Evolutionary conservation across 2,113 vertebrate genomes (phyloP), one percentile per base, ranked within the genome.

Genomic region (Tragelaphus scriptus): DNA sequence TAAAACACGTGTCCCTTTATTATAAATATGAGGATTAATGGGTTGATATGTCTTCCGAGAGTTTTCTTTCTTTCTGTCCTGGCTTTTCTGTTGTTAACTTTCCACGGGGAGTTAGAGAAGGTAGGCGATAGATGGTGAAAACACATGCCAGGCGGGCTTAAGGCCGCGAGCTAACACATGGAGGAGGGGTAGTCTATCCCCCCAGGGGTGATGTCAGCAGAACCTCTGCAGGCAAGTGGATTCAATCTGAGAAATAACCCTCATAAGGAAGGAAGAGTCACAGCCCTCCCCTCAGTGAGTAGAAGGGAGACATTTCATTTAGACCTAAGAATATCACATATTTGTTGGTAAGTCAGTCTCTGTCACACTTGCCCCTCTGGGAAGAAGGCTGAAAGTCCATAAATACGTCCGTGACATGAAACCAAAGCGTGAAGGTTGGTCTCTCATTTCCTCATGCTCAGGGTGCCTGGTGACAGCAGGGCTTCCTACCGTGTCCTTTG

Each of bases 181-280:
- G 15, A 0, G 9, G 4, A 2, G 7, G 40, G 13, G 23, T 55
- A 3, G 6, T 21, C 17, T 5, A 0, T 12, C 12, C 8, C 68
- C 30, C 47, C 0, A 4, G 32, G 32, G 10, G 26, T 56, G 16
- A 81, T 32, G 79, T 17, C 84, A 32, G 19, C 59, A n/a, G 21
- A 65, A 21, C 30, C 11, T 86, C 61, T 8, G 14, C 4, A 93
- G 80, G 44, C 53, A 93, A 28, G 28, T 25, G 40, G 36, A 5
- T 61, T 28, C 44, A 56, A 15, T 95, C 51, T 88, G 55, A 85
- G 47, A 77, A 91, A 56, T 36, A 16, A 32, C 13, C 30, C 10
- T 58, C 30, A 12, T 3, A 51, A 87, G 14, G 61, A 65, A 40
- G 53, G 75, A 30, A 53, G 12, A n/a, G 4, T 23, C 16, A 13